These are phyloP conservation scores for Cebuella pygmaea DNA, from an alignment of 2,797 vertebrate genomes.

Conservation along the genomic window DNA sequence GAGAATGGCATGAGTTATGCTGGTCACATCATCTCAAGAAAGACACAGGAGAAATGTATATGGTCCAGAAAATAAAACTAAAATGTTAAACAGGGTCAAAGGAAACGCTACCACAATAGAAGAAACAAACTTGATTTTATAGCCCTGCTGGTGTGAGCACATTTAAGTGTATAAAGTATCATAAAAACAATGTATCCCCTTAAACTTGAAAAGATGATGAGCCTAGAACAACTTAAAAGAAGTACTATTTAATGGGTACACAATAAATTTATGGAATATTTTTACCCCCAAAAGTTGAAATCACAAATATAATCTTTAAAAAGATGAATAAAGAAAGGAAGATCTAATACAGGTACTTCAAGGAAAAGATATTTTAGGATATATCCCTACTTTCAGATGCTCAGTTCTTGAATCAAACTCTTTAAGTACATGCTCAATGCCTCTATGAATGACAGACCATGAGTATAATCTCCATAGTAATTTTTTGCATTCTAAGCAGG, in stretches of 20 bases:
- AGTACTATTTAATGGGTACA: neutral
- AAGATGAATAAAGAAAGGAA: neutral
- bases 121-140: neutral
- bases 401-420: neutral
- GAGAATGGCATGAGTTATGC: neutral
- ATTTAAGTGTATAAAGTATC: conserved; percentile 1
- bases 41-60: neutral
- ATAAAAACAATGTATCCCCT: neutral
- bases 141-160: neutral
- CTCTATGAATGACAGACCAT: neutral
- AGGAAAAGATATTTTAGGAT: conserved; percentile 9
- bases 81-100: conserved; percentile 32
- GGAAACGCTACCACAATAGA: conserved; percentile 5
- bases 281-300: neutral
- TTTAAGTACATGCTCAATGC: neutral
- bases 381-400: neutral
- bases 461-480: neutral
- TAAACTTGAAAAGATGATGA: conserved; percentile 27
- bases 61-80: conserved; percentile 28
- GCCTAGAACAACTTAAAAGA: neutral
- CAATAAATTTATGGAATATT: neutral
- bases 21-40: neutral
- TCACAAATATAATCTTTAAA: conserved; percentile 1
- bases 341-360: neutral
- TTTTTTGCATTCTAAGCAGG: neutral